A percentile compares a stretch with the other conserved stretches of the same genome.
phyloP scores from a whole-genome alignment of 2,888 invertebrate genomes.

The Eupithecia inturbata region DNA sequence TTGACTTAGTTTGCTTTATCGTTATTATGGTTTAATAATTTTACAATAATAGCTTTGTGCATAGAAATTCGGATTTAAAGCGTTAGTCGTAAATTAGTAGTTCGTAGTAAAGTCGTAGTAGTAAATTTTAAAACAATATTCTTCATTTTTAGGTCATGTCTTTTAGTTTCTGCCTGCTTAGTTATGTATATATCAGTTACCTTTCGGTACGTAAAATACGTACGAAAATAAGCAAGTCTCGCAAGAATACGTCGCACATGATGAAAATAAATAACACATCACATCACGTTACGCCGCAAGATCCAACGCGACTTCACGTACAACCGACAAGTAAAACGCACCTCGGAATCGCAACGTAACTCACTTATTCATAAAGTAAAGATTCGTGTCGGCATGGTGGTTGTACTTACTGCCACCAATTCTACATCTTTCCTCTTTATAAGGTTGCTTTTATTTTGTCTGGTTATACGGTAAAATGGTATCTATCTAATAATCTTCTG shows the following conservation, averaged over 20 bases:
- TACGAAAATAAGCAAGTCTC: neutral
- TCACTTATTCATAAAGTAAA: conserved; percentile 5
- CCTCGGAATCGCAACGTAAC: neutral
- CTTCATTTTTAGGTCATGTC: neutral
- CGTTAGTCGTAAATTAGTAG: neutral
- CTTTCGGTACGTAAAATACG: neutral
- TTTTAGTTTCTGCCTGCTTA: too few species aligned
- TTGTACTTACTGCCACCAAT: neutral
- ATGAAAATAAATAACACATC: neutral
- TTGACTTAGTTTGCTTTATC: neutral
- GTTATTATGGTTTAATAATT: neutral
- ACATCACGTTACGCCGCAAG: neutral
- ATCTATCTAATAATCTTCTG: neutral
- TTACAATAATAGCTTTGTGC: neutral
- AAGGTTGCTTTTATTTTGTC: neutral
- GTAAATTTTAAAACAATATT: neutral
- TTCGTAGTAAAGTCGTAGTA: too few species aligned
- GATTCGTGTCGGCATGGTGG: neutral
- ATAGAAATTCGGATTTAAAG: neutral
- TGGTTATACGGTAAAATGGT: neutral
- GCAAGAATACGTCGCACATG: neutral
- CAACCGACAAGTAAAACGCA: conserved; percentile 3
- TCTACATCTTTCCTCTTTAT: neutral
- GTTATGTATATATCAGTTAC: too few species aligned
- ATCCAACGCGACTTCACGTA: neutral